These are phyloP conservation scores for Centrocercus urophasianus DNA, from an alignment of 2,113 vertebrate species.

Conservation along the genomic window DNA sequence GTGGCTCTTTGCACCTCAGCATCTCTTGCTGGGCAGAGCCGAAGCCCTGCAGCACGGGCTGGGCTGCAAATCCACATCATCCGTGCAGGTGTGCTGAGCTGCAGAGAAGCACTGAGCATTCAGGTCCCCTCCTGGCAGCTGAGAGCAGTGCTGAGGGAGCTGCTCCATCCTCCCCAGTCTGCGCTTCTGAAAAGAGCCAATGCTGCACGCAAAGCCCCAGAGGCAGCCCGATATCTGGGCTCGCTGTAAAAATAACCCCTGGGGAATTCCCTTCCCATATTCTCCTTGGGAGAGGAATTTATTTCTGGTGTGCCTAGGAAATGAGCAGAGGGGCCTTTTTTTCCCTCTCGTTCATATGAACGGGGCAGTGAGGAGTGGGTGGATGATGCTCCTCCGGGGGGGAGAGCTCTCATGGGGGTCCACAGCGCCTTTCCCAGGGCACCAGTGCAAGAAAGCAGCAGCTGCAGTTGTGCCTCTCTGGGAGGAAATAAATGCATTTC, in stretches of 20 bases:
- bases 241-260: background rate
- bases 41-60: background rate
- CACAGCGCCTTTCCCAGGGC: background rate
- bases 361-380: background rate
- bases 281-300: background rate
- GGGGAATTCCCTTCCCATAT: background rate
- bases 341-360: background rate
- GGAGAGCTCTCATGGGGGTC: background rate
- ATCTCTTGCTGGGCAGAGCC: background rate
- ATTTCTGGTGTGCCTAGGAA: background rate
- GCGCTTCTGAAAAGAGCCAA: background rate
- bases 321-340: background rate
- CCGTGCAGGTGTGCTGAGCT: accelerated
- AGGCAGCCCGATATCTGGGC: background rate
- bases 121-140: background rate
- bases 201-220: background rate
- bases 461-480: background rate
- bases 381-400: background rate
- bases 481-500: background rate
- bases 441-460: background rate
- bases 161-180: accelerated
- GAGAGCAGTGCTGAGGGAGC: background rate
- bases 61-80: background rate
- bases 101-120: background rate
- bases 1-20: background rate